These are phyloP conservation scores for Clostera curtula DNA, from an alignment of 2,888 invertebrate genomes.

Conservation along the genomic window DNA sequence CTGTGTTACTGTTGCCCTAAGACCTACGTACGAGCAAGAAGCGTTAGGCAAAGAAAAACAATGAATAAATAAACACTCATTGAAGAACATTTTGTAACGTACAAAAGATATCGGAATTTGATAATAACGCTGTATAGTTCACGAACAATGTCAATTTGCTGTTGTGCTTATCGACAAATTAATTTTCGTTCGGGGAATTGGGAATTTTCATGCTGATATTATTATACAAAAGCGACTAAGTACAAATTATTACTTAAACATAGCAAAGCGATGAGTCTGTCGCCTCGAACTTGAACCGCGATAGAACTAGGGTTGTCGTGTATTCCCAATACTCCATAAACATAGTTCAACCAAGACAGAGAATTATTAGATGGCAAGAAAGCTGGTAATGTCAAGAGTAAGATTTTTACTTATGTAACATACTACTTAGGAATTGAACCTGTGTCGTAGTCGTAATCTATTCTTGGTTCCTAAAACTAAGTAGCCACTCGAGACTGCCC, in stretches of 20 bases:
- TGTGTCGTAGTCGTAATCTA: too few relatives aligned
- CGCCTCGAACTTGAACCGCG: conserved; percentile 3
- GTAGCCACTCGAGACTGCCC: too few relatives aligned
- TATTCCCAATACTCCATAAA: conserved; percentile 16
- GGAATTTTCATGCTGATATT: conserved; percentile 8
- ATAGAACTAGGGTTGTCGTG: conserved; percentile 16
- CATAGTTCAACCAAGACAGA: too few relatives aligned
- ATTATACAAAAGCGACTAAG: background rate
- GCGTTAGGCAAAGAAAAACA: too few relatives aligned
- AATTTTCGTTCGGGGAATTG: background rate
- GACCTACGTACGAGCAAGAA: too few relatives aligned
- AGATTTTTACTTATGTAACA: too few relatives aligned
- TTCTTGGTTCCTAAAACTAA: too few relatives aligned
- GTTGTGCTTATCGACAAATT: background rate
- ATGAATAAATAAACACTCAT: background rate
- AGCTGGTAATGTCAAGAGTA: too few relatives aligned
- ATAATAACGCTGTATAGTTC: background rate
- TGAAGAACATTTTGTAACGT: background rate
- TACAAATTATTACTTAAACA: background rate
- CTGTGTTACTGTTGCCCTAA: too few relatives aligned
- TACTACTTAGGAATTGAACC: too few relatives aligned
- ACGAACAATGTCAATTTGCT: background rate
- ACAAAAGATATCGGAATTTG: conserved; percentile 1
- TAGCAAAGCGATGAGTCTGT: conserved; percentile 7
- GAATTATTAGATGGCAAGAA: too few relatives aligned